Percentiles rank a stretch among this genome's conserved stretches.
These are phyloP conservation scores for Allobates femoralis DNA, from an alignment of 2,797 vertebrate genomes.

Conservation along the genomic window DNA sequence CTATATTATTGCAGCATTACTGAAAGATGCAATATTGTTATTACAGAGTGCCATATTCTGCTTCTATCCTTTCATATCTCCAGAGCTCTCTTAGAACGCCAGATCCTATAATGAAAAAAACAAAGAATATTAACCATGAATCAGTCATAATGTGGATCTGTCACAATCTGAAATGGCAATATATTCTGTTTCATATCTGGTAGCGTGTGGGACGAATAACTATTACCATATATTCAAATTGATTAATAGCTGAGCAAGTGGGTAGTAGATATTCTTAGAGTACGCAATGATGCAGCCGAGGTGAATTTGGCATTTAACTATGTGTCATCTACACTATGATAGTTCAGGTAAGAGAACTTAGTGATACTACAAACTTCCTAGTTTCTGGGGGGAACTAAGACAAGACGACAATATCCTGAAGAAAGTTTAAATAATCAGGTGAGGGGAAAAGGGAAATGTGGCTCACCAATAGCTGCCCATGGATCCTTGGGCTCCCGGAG, in stretches of 20 bases:
- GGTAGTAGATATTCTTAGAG: conserved; percentile 10
- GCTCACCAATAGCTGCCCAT: too few relatives aligned
- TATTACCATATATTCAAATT: conserved; percentile 26
- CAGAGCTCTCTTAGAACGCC: conserved; percentile 28
- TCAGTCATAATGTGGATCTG: conserved; percentile 29
- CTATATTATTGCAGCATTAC: conserved; percentile 32
- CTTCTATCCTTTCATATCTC: conserved; percentile 53
- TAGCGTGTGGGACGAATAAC: neutral
- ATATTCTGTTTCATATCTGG: conserved; percentile 24
- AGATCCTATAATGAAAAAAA: conserved; percentile 36
- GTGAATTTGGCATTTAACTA: neutral
- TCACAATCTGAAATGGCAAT: conserved; percentile 25
- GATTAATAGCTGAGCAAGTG: conserved; percentile 20
- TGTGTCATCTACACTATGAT: conserved; percentile 2
- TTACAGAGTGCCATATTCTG: conserved; percentile 15
- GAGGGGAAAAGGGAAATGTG: too few relatives aligned
- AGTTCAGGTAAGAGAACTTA: neutral
- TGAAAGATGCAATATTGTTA: conserved; percentile 46
- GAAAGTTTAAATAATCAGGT: too few relatives aligned
- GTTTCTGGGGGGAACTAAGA: too few relatives aligned
- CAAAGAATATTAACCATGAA: conserved; percentile 34
- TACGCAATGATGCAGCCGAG: neutral
- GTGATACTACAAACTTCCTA: too few relatives aligned
- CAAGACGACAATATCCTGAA: too few relatives aligned
- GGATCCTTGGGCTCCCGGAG: too few relatives aligned